A percentile compares a stretch with the other conserved stretches of the same genome.
Evolutionary conservation across 2,797 vertebrate species (phyloP).

Genomic region (Pseudotriccus pelzelni): DNA sequence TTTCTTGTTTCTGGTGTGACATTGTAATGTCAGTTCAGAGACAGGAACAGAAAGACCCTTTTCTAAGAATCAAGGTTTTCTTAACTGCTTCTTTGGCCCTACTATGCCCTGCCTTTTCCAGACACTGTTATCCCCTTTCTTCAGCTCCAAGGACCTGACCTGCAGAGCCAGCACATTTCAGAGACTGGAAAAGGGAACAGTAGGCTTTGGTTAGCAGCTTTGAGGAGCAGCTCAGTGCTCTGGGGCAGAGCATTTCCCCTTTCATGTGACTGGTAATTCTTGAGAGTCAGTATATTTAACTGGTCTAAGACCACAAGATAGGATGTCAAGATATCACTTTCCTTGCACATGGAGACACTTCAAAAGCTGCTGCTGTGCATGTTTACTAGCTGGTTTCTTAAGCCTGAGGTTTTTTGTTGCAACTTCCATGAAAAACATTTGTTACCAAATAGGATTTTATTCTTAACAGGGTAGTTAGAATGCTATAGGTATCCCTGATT

Average conservation of each 20-base stretch:
- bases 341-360: neutral
- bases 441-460: neutral
- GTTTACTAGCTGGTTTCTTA: neutral
- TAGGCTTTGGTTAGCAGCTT: neutral
- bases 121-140: neutral
- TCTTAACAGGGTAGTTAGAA: neutral
- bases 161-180: neutral
- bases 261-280: rapidly evolving
- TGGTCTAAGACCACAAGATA: neutral
- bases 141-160: neutral
- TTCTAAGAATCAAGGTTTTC: neutral
- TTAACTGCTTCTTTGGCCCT: neutral
- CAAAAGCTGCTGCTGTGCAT: neutral
- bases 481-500: neutral
- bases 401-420: neutral
- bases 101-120: neutral
- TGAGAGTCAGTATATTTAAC: neutral
- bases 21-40: neutral
- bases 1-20: neutral
- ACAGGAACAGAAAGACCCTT: neutral
- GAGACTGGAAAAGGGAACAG: neutral
- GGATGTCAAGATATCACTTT: neutral
- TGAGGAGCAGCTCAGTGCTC: rapidly evolving
- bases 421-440: neutral
- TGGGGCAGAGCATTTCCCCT: rapidly evolving